Conservation (phyloP, 2,113 vertebrate species). For the Etheostoma cragini region DNA sequence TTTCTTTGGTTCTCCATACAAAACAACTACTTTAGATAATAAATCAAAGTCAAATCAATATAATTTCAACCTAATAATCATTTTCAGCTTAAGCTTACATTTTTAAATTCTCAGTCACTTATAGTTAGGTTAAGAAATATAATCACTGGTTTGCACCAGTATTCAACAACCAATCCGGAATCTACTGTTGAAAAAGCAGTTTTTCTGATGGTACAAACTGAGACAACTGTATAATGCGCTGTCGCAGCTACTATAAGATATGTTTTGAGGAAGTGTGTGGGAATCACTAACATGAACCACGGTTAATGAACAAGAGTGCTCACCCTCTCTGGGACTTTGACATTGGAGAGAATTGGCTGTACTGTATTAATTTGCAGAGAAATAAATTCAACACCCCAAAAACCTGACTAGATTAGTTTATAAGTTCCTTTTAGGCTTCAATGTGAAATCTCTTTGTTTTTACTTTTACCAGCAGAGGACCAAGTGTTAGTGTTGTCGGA, state of each 20-base stretch:
- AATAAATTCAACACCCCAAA: slow-evolving; percentile 13
- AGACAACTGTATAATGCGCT: background rate
- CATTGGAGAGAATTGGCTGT: background rate
- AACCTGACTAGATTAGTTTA: slow-evolving; percentile 10
- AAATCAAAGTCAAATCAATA: background rate
- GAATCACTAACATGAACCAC: background rate
- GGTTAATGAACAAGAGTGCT: slow-evolving; percentile 1
- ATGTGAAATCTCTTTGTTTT: slow-evolving; percentile 39
- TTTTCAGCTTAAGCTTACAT: background rate
- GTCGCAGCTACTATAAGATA: background rate
- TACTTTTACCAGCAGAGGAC: slow-evolving; percentile 85
- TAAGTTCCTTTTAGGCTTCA: background rate
- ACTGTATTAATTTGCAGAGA: slow-evolving; percentile 3
- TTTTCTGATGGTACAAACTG: slow-evolving; percentile 2
- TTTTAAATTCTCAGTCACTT: background rate
- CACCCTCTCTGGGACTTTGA: slow-evolving; percentile 19
- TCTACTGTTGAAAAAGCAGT: background rate
- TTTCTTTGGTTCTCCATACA: no score
- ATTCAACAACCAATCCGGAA: background rate
- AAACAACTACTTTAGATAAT: background rate
- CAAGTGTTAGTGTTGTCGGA: slow-evolving; percentile 90
- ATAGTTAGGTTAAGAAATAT: background rate
- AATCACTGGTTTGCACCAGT: background rate
- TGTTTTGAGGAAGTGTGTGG: background rate
- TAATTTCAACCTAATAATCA: background rate